Conservation (phyloP, 2,797 vertebrate genomes). For the Cirrhinus molitorella region DNA sequence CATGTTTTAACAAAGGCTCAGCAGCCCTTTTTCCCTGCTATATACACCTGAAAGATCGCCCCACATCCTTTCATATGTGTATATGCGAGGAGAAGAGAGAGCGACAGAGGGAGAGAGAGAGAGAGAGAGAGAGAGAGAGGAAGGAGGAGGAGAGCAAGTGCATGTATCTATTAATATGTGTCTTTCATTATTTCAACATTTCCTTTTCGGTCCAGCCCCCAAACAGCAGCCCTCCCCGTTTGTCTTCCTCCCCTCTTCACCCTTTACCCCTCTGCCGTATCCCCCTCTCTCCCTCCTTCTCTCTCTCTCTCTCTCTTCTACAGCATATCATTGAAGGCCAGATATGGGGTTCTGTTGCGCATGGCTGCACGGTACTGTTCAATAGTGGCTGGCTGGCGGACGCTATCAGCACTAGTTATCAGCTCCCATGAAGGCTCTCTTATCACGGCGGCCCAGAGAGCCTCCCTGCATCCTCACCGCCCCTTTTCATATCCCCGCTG, state of each 20-base stretch:
- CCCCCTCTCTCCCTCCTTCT: slow-evolving; percentile 72
- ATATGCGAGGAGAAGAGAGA: slow-evolving; percentile 63
- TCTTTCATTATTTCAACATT: slow-evolving; percentile 69
- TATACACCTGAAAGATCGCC: slow-evolving; percentile 68
- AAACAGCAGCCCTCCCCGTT: slow-evolving; percentile 69
- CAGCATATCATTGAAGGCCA: slow-evolving; percentile 99
- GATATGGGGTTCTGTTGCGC: slow-evolving; percentile 98
- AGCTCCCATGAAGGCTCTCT: slow-evolving; percentile 99
- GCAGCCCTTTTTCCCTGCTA: slow-evolving; percentile 85
- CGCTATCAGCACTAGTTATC: slow-evolving; percentile 99
- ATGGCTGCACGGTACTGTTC: slow-evolving; percentile 98
- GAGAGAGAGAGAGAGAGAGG: slow-evolving; percentile 29
- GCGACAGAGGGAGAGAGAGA: neutral
- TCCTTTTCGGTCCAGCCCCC: slow-evolving; percentile 62
- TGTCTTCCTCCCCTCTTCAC: slow-evolving; percentile 72
- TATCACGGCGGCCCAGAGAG: slow-evolving; percentile 99
- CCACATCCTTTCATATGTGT: slow-evolving; percentile 61
- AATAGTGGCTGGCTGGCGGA: slow-evolving; percentile 82
- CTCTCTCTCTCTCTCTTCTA: slow-evolving; percentile 82
- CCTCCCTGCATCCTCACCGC: slow-evolving; percentile 90
- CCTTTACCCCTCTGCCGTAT: slow-evolving; percentile 62
- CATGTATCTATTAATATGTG: slow-evolving; percentile 70
- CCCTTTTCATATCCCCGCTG: slow-evolving; percentile 94
- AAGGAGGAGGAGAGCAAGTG: slow-evolving; percentile 21
- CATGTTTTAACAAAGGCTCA: slow-evolving; percentile 90